Evolutionary conservation across 2,113 vertebrate genomes (phyloP).

Genomic region (Seriola aureovittata): DNA sequence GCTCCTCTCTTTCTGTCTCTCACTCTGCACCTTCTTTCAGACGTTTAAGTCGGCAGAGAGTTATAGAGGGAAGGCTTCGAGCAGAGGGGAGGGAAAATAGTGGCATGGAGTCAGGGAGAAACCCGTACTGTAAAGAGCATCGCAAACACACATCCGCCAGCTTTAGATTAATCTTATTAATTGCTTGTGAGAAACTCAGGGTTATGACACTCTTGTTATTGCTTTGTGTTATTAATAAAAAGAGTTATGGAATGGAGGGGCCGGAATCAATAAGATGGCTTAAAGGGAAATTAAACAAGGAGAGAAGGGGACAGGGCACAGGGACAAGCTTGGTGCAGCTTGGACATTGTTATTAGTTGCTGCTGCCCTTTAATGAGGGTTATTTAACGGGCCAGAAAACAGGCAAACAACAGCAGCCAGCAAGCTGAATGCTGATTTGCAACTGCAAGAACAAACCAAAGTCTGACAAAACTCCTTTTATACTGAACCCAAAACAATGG

Average conservation of each 20-base stretch:
- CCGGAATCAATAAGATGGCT: constrained; percentile 77
- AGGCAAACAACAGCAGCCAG: constrained; percentile 43
- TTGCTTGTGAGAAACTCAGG: constrained; percentile 62
- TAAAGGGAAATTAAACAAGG: constrained; percentile 70
- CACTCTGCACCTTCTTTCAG: constrained; percentile 40
- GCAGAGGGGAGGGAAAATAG: constrained; percentile 2
- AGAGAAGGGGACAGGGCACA: constrained; percentile 53
- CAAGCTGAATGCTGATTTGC: constrained; percentile 59
- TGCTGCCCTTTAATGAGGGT: constrained; percentile 79
- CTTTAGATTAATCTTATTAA: constrained; percentile 75
- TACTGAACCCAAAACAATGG: constrained; percentile 37
- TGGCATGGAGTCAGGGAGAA: neutral
- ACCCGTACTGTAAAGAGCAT: constrained; percentile 26
- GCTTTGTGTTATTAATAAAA: constrained; percentile 83
- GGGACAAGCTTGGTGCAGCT: constrained; percentile 55
- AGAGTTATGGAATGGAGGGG: constrained; percentile 46
- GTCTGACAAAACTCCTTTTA: constrained; percentile 58
- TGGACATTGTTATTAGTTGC: constrained; percentile 77
- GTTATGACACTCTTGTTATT: constrained; percentile 83
- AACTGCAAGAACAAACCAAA: constrained; percentile 37
- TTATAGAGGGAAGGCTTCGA: constrained; percentile 3
- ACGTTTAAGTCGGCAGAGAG: constrained; percentile 51
- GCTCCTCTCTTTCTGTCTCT: constrained; percentile 6
- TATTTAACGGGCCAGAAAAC: constrained; percentile 72
- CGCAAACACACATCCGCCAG: constrained; percentile 45